Conservation (phyloP, 2,797 vertebrate genomes). For the Enteromius viviparus region DNA sequence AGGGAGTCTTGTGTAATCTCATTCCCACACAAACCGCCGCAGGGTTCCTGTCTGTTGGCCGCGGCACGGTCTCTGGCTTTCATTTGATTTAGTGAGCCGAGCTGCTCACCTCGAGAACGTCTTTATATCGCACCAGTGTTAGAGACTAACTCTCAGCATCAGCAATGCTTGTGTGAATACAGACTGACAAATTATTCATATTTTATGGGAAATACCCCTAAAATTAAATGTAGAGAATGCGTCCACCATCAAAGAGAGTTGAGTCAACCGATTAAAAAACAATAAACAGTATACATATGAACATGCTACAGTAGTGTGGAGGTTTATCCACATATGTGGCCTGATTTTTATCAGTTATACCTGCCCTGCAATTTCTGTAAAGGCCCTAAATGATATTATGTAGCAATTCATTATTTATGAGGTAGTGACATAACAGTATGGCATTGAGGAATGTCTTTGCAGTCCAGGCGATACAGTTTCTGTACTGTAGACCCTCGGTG, state of each 20-base stretch:
- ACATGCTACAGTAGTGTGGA: conserved; percentile 45
- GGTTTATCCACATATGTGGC: conserved; percentile 18
- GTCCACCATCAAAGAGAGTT: neutral
- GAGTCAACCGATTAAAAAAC: neutral
- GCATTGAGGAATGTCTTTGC: conserved; percentile 57
- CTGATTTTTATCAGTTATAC: neutral
- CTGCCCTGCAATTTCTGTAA: conserved; percentile 52
- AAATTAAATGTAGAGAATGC: neutral
- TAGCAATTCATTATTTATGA: conserved; percentile 67
- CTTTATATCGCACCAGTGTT: conserved; percentile 76
- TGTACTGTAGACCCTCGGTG: conserved; percentile 34
- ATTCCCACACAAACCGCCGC: conserved; percentile 77
- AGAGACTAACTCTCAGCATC: conserved; percentile 67
- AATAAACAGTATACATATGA: conserved; percentile 1
- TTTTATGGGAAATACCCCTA: neutral
- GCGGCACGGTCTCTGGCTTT: conserved; percentile 71
- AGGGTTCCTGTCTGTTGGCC: conserved; percentile 75
- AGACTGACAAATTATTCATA: conserved; percentile 3
- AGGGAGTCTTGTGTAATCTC: conserved; percentile 73
- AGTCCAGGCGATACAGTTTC: conserved; percentile 10
- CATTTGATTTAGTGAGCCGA: conserved; percentile 76
- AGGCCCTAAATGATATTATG: conserved; percentile 57
- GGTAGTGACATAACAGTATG: conserved; percentile 54
- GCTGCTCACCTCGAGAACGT: conserved; percentile 75
- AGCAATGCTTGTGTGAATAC: neutral